These are phyloP conservation scores for Copsychus sechellarum DNA, from an alignment of 2,113 vertebrate species.

Conservation along the genomic window DNA sequence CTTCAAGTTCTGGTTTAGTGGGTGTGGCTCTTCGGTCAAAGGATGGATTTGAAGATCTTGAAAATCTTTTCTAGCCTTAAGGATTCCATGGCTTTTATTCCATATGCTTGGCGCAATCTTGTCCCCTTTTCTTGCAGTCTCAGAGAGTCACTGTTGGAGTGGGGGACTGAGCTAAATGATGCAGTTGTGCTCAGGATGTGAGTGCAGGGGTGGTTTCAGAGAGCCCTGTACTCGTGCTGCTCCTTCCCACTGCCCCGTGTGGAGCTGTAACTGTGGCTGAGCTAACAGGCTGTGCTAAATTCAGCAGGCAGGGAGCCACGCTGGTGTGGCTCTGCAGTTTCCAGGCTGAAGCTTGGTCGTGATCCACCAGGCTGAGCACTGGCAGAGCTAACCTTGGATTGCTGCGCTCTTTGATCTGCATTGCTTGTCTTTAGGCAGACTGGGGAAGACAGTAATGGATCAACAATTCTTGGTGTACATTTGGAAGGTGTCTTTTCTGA, in stretches of 20 bases:
- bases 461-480: background rate
- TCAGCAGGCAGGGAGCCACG: background rate
- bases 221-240: background rate
- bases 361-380: background rate
- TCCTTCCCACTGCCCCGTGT: background rate
- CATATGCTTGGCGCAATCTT: background rate
- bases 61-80: background rate
- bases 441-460: background rate
- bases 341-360: background rate
- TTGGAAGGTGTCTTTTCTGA: background rate
- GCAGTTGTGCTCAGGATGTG: background rate
- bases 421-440: background rate
- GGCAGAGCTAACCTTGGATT: background rate
- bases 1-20: background rate
- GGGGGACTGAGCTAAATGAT: background rate
- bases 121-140: background rate
- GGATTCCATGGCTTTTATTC: background rate
- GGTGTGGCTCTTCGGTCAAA: background rate
- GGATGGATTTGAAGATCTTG: background rate
- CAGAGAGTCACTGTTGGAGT: background rate
- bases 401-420: background rate
- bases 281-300: background rate
- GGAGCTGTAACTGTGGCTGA: background rate
- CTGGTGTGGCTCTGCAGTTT: background rate
- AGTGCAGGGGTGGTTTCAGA: background rate